Conservation (phyloP, 2,797 vertebrate genomes). For the Hypotaenidia okinawae region DNA sequence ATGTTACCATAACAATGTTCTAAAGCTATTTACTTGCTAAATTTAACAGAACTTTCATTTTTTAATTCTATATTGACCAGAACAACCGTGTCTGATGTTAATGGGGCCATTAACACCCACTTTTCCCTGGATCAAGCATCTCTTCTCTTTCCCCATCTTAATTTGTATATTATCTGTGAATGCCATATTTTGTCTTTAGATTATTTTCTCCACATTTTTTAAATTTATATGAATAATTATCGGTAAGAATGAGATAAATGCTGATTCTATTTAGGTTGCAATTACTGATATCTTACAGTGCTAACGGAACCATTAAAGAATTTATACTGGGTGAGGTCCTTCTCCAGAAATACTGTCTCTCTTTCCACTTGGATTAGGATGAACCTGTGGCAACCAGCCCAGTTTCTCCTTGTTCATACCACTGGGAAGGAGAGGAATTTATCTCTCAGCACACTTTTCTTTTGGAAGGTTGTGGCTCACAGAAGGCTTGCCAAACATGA, state of each 20-base stretch:
- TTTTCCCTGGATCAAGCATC: neutral
- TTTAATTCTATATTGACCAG: neutral
- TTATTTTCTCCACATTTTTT: neutral
- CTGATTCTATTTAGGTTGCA: neutral
- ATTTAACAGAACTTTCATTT: neutral
- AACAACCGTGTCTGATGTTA: neutral
- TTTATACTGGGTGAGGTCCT: neutral
- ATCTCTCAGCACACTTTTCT: neutral
- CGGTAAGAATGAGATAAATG: neutral
- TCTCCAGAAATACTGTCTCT: neutral
- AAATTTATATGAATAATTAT: neutral
- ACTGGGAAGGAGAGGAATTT: neutral
- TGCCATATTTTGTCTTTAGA: neutral
- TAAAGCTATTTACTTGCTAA: neutral
- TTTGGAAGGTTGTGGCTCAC: neutral
- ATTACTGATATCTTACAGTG: neutral
- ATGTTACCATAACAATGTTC: neutral
- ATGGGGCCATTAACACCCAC: fast-evolving
- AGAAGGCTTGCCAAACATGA: neutral
- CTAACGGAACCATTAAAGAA: neutral
- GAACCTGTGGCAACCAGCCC: neutral
- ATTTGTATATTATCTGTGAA: neutral
- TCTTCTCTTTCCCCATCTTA: neutral
- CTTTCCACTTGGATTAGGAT: neutral
- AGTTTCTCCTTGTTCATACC: neutral